Percentiles rank a stretch among this genome's conserved stretches.
phyloP scores from a whole-genome alignment of 2,888 invertebrate genomes.

The Sipha maydis region DNA sequence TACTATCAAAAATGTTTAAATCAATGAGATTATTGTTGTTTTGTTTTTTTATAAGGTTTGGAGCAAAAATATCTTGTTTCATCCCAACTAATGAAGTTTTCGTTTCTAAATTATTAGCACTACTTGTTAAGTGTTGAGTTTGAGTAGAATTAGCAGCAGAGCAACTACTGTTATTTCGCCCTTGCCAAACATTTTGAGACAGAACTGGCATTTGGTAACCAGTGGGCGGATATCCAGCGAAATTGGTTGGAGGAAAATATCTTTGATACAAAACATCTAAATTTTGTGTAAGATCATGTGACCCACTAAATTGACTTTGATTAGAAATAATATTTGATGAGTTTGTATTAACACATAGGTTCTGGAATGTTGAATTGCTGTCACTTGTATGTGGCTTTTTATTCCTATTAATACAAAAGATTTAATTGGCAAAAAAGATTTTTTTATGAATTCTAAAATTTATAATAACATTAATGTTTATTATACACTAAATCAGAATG shows the following conservation, averaged over 20 bases:
- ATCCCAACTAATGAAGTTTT: not conserved
- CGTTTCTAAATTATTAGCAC: conserved; percentile 2
- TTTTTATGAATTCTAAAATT: conserved; percentile 13
- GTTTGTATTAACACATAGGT: conserved; percentile 12
- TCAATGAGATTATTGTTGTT: conserved; percentile 73
- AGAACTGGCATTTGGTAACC: conserved; percentile 58
- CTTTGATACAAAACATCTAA: conserved; percentile 47
- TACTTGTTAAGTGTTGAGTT: conserved; percentile 20
- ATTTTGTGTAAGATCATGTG: conserved; percentile 48
- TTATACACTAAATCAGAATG: conserved; percentile 53
- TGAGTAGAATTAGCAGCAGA: conserved; percentile 30
- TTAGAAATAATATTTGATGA: conserved; percentile 11
- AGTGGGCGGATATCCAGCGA: conserved; percentile 29
- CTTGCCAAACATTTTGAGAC: conserved; percentile 37
- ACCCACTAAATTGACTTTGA: conserved; percentile 46
- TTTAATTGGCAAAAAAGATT: conserved; percentile 20
- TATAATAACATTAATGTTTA: conserved; percentile 39
- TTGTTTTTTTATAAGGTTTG: conserved; percentile 69
- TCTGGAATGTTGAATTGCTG: conserved; percentile 56
- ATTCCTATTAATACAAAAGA: conserved; percentile 55
- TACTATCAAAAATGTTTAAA: conserved; percentile 67
- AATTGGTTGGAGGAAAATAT: conserved; percentile 21
- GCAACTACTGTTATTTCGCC: conserved; percentile 13
- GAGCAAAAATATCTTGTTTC: conserved; percentile 64
- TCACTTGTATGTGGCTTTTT: conserved; percentile 29